Evolutionary conservation across 2,113 vertebrate genomes (phyloP).

Genomic region (Syngnathus floridae): DNA sequence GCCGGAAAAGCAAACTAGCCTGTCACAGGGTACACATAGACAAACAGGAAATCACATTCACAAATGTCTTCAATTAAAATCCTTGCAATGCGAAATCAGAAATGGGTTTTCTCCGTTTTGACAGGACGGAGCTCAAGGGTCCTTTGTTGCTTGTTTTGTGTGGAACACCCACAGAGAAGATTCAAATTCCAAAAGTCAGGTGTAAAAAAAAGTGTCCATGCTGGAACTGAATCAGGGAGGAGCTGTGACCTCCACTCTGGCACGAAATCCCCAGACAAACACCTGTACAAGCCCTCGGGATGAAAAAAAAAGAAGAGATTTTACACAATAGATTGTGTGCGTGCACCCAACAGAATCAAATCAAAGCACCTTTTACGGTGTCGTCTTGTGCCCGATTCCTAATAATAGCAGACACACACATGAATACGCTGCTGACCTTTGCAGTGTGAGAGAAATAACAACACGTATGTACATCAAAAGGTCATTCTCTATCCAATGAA

Average conservation of each 20-base stretch:
- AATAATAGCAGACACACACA: not conserved
- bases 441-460: not conserved
- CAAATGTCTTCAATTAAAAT: not conserved
- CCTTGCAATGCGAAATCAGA: no score
- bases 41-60: not conserved
- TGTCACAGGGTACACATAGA: not conserved
- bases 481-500: constrained; percentile 1
- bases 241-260: no score
- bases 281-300: no score
- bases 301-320: not conserved
- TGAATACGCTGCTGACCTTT: constrained; percentile 2
- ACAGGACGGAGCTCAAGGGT: no score
- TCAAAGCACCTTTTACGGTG: not conserved
- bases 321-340: not conserved
- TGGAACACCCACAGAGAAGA: no score
- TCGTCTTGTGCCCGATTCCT: not conserved
- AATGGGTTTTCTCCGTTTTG: no score
- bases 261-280: no score
- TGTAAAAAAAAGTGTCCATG: not conserved
- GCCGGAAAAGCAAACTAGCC: not conserved
- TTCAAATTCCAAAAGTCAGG: not conserved
- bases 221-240: no score
- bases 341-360: not conserved
- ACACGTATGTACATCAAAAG: not conserved
- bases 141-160: no score